Evolutionary conservation across 1,140 invertebrate species (phyloP), one percentile per base, ranked within the genome.

Genomic region (Procambarus clarkii): DNA sequence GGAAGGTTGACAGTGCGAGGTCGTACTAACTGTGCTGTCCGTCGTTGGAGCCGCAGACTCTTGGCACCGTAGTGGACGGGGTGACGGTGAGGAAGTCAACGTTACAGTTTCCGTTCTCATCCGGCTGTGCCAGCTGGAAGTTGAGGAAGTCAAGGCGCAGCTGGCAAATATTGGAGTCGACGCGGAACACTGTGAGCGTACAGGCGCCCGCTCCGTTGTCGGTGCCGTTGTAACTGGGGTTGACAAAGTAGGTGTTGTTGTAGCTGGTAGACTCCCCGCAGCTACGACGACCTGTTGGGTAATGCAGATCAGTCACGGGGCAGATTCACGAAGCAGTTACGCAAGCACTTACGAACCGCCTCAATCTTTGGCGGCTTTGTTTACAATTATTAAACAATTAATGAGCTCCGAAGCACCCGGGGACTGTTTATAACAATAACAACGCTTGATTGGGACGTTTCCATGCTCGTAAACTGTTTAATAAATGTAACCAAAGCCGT

Each of bases 41-140:
- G 0, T 95, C 95, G 94, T 97, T 97, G 93, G 97, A 96, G 11
- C 97, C 97, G 94, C 97, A 98, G 84, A 98, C 95, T 44, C 94
- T 94, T 0, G 97, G 97, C 2, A 97, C 96, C 0, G 96, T 96
- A 76, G 96, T 95, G 11, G 95, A 94, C 8, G 97, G 97, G 0
- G 96, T 96, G 34, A 97, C 95, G 8, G 95, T 95, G 74, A 98
- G 94, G 9, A 96, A 95, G 94, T 98, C 97, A 0, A 95, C 96
- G 3, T 95, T 94, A 94, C 97, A 98, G 69, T 95, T 95, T 2
- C 97, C 97, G 93, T 96, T 96, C 0, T 95, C 96, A 92, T 96
- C 95, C 0, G 97, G 97, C 89, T 97, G 96, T 0, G 96, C 95
- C 18, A 98, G 93, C 74, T 95, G 95, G 80, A 98, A 95, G 76